A percentile compares a stretch with the other conserved stretches of the same genome.
phyloP scores from a whole-genome alignment of 1,140 invertebrate species.

The Laupala kohalensis region DNA sequence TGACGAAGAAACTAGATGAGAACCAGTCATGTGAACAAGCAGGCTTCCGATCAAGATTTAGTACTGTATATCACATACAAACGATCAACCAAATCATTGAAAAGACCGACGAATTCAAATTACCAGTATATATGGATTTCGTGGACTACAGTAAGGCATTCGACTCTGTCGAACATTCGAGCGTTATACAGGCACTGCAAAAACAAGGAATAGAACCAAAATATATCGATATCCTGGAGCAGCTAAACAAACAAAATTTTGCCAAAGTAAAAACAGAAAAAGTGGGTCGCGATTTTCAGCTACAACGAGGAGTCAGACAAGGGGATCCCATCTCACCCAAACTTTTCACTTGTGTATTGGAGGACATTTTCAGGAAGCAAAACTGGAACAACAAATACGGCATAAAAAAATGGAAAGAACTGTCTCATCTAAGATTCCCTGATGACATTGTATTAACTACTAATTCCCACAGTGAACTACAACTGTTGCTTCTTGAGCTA shows the following conservation, averaged over 20 bases:
- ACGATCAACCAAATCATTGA: too few species aligned
- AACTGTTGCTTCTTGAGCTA: background rate
- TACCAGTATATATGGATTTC: too few species aligned
- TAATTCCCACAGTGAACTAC: background rate
- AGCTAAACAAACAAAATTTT: background rate
- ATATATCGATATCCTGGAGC: too few species aligned
- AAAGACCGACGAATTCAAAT: too few species aligned
- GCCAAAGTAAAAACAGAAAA: background rate
- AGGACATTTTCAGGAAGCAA: conserved; percentile 17
- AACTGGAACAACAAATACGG: conserved; percentile 17
- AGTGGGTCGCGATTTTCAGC: background rate
- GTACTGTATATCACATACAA: too few species aligned
- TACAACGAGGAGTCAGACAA: conserved; percentile 11
- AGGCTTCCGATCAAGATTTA: too few species aligned
- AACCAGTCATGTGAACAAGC: too few species aligned
- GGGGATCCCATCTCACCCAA: conserved; percentile 16
- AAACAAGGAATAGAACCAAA: too few species aligned
- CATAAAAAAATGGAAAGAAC: conserved; percentile 20
- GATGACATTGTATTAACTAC: conserved; percentile 23
- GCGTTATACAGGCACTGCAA: too few species aligned
- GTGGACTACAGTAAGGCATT: too few species aligned
- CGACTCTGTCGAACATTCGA: too few species aligned
- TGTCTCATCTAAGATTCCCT: conserved; percentile 24
- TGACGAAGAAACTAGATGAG: too few species aligned
- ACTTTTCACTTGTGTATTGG: conserved; percentile 16